Percentiles rank a stretch among this genome's conserved stretches.
phyloP scores from a whole-genome alignment of 2,888 invertebrate species.

The Acronicta psi region DNA sequence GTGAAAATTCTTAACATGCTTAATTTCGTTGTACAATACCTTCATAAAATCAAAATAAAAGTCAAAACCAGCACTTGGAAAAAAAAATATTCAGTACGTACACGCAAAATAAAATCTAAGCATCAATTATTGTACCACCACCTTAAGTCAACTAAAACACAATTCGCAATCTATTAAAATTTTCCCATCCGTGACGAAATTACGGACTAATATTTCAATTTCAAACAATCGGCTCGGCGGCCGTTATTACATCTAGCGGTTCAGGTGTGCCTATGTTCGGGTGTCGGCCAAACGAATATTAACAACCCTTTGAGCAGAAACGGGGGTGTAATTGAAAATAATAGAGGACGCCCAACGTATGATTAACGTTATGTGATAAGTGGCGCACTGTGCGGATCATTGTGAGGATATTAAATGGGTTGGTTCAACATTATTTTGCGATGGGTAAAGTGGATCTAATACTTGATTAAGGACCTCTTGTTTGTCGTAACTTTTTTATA shows the following conservation, averaged over 20 bases:
- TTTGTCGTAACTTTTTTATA: no score
- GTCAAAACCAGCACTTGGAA: no score
- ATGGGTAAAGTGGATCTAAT: constrained; percentile 18
- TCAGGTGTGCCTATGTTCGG: constrained; percentile 67
- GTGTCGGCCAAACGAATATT: constrained; percentile 81
- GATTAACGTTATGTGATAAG: constrained; percentile 80
- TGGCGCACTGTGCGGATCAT: constrained; percentile 22
- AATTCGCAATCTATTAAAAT: constrained; percentile 55
- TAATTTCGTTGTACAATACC: no score
- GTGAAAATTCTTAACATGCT: no score
- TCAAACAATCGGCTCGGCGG: constrained; percentile 56
- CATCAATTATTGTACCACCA: constrained; percentile 21
- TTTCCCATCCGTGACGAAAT: constrained; percentile 66
- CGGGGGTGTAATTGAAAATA: constrained; percentile 81
- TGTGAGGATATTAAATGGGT: constrained; percentile 9
- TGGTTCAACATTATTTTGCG: constrained; percentile 11
- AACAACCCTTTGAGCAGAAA: constrained; percentile 81
- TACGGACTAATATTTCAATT: constrained; percentile 75
- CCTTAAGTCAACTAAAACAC: constrained; percentile 40
- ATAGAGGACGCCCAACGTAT: constrained; percentile 74
- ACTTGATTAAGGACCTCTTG: no score
- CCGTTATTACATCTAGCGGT: constrained; percentile 55
- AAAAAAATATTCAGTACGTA: not conserved
- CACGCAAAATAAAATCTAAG: not conserved
- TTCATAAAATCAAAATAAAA: no score